Percentiles rank a stretch among this genome's conserved stretches.
Conservation (phyloP, 2,888 invertebrate genomes). For the Sinotaia quadrata region DNA sequence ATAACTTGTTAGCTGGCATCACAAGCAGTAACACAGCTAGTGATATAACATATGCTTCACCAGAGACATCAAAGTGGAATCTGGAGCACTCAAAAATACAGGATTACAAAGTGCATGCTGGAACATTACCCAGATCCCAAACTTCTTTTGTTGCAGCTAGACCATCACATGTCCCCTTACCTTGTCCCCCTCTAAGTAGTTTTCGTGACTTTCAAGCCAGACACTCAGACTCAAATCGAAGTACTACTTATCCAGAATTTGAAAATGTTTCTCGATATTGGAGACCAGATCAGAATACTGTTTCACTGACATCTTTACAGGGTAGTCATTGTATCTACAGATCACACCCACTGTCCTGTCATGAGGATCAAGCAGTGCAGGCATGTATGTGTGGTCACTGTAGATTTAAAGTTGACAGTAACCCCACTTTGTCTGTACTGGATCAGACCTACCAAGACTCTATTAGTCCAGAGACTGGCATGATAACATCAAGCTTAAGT, state of each 20-base stretch:
- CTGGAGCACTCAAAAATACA: no score
- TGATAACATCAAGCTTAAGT: background rate
- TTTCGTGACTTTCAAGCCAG: background rate
- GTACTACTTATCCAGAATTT: background rate
- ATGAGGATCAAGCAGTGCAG: background rate
- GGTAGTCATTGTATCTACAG: slow-evolving; percentile 12
- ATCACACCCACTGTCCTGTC: background rate
- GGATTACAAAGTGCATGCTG: no score
- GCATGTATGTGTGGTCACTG: slow-evolving; percentile 26
- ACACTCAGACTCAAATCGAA: background rate
- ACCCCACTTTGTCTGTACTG: background rate
- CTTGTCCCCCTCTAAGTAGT: background rate
- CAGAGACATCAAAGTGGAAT: no score
- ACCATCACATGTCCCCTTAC: background rate
- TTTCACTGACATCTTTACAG: background rate
- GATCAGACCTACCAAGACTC: background rate
- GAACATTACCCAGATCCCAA: no score
- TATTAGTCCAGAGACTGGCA: background rate
- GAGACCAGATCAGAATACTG: background rate
- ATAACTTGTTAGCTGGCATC: no score
- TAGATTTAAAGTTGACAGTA: background rate
- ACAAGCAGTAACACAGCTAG: no score
- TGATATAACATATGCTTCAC: no score
- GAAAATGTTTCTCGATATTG: no score
- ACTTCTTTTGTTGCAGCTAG: no score